Conservation (phyloP, 1,140 invertebrate species). For the Zaprionus lachaisei region DNA sequence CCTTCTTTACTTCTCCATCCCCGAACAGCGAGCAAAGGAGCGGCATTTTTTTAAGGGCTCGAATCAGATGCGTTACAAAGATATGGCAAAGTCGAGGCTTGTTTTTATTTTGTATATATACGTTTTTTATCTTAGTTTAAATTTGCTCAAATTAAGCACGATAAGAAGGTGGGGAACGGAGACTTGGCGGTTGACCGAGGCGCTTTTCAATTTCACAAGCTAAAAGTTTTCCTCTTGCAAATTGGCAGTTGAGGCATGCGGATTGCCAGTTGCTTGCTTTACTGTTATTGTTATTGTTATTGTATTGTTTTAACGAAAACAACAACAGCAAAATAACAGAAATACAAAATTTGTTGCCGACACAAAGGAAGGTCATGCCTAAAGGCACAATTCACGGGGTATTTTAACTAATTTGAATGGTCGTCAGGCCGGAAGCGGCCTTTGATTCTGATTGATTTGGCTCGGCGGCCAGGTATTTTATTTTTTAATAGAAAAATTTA, state of each 20-base stretch:
- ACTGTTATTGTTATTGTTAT: slow-evolving; percentile 65
- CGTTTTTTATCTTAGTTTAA: slow-evolving; percentile 58
- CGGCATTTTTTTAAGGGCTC: slow-evolving; percentile 22
- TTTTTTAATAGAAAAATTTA: background rate
- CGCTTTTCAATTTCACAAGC: slow-evolving; percentile 70
- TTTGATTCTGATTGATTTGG: slow-evolving; percentile 15
- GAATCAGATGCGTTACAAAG: slow-evolving; percentile 57
- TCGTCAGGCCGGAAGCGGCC: background rate
- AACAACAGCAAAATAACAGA: slow-evolving; percentile 22
- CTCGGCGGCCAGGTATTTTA: slow-evolving; percentile 1
- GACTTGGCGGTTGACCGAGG: slow-evolving; percentile 25
- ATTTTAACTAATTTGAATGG: slow-evolving; percentile 18
- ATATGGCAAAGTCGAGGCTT: slow-evolving; percentile 51
- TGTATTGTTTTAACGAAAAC: slow-evolving; percentile 26
- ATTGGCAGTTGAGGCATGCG: slow-evolving; percentile 64
- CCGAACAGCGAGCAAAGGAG: slow-evolving; percentile 14
- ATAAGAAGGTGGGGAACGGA: slow-evolving; percentile 28
- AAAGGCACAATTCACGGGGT: background rate
- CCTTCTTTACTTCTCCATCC: background rate
- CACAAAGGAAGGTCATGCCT: slow-evolving; percentile 18
- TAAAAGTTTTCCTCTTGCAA: slow-evolving; percentile 64
- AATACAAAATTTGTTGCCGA: slow-evolving; percentile 17
- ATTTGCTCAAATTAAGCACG: slow-evolving; percentile 72
- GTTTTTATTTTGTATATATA: slow-evolving; percentile 50
- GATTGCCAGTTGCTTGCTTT: slow-evolving; percentile 43